phyloP scores from a whole-genome alignment of 92 coral and sea anemone genomes.

The Zoanthus sansibaricus region DNA sequence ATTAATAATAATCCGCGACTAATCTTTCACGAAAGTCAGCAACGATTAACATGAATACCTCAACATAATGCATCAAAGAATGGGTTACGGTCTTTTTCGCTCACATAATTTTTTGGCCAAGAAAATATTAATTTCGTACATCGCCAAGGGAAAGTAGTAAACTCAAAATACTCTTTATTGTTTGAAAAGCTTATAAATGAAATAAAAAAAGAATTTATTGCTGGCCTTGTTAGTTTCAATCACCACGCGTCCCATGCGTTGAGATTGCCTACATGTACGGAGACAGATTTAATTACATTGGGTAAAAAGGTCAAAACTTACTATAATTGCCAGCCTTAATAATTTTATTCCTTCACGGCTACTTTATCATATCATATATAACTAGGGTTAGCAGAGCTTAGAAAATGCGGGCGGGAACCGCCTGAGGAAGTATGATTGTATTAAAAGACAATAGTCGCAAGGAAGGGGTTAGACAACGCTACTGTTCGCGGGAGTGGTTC shows the following conservation, averaged over 20 bases:
- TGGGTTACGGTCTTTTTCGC: conserved; percentile 3
- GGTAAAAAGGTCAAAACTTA: conserved; percentile 20
- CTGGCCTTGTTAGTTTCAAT: conserved; percentile 29
- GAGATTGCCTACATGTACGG: conserved; percentile 13
- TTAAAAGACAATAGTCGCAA: conserved; percentile 66
- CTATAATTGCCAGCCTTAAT: too few relatives aligned
- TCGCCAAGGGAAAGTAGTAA: conserved; percentile 33
- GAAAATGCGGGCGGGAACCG: too few relatives aligned
- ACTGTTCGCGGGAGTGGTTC: conserved; percentile 69
- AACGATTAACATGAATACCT: conserved; percentile 8
- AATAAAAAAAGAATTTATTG: not conserved
- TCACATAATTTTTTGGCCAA: conserved; percentile 7
- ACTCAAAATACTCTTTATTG: conserved; percentile 30
- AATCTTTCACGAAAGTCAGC: conserved; percentile 23
- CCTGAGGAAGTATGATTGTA: too few relatives aligned
- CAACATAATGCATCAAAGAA: conserved; percentile 13
- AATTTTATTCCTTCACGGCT: too few relatives aligned
- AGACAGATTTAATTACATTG: not conserved
- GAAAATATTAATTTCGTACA: conserved; percentile 21
- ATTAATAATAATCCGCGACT: conserved; percentile 7
- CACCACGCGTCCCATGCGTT: conserved; percentile 13
- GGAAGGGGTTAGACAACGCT: conserved; percentile 66
- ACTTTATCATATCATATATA: too few relatives aligned
- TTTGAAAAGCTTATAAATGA: conserved; percentile 14
- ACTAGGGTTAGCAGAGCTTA: too few relatives aligned